A percentile compares a stretch with the other conserved stretches of the same genome.
phyloP scores from a whole-genome alignment of 92 coral and sea anemone genomes.

The Porites lobata region DNA sequence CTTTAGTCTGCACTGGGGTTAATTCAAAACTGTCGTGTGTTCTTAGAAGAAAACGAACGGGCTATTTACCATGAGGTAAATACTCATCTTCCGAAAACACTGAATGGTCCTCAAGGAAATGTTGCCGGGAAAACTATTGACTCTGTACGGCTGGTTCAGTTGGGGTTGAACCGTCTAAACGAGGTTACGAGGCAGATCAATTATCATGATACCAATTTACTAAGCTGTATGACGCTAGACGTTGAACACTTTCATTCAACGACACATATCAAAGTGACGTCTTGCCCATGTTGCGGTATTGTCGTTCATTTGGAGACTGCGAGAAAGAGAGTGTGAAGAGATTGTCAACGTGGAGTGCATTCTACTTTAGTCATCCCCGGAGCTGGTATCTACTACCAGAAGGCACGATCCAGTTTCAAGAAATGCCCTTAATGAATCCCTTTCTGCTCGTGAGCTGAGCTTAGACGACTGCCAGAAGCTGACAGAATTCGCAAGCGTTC shows the following conservation, averaged over 20 bases:
- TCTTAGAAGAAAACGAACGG: conserved; percentile 55
- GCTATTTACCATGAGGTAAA: conserved; percentile 37
- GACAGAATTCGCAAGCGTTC: conserved; percentile 49
- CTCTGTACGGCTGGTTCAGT: conserved; percentile 32
- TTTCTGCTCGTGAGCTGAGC: conserved; percentile 34
- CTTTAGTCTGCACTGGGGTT: conserved; percentile 39
- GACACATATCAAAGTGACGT: conserved; percentile 35
- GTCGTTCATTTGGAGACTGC: conserved; percentile 54
- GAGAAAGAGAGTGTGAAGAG: conserved; percentile 59
- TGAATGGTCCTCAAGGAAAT: conserved; percentile 59
- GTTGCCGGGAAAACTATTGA: conserved; percentile 48
- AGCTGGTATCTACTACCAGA: neutral
- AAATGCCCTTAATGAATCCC: conserved; percentile 25
- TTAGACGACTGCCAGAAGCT: conserved; percentile 47
- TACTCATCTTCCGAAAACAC: conserved; percentile 45
- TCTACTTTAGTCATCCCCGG: conserved; percentile 33
- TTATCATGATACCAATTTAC: conserved; percentile 37
- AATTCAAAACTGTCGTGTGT: conserved; percentile 56
- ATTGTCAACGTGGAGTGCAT: conserved; percentile 59
- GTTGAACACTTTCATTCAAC: conserved; percentile 53
- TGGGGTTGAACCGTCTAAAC: conserved; percentile 45
- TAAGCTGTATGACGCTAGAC: conserved; percentile 64
- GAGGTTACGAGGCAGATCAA: conserved; percentile 16
- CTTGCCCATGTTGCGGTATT: conserved; percentile 60
- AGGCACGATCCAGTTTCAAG: conserved; percentile 7